phyloP scores from a whole-genome alignment of 2,888 invertebrate species.

The Platycheirus rosarum region DNA sequence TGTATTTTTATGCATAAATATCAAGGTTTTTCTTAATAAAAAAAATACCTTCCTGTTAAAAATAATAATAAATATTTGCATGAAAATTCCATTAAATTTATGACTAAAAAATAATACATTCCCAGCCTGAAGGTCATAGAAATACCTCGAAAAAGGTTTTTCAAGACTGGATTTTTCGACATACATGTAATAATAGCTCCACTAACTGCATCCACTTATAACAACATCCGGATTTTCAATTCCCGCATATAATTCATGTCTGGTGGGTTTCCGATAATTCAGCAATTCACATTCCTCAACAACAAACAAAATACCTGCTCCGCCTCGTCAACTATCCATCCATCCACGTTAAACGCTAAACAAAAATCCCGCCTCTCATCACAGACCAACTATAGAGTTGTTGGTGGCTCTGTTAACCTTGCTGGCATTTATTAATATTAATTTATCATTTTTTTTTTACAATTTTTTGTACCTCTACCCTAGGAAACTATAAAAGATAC shows the following conservation, averaged over 20 bases:
- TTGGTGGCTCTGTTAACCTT: constrained; percentile 47
- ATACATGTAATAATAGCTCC: background rate
- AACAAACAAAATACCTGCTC: background rate
- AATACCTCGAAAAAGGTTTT: constrained; percentile 1
- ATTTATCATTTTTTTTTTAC: constrained; percentile 13
- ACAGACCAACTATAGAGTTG: background rate
- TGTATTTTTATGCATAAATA: too few species aligned
- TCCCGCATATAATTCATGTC: constrained; percentile 17
- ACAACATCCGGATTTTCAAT: constrained; percentile 1
- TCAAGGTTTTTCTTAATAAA: too few species aligned
- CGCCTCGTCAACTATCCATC: background rate
- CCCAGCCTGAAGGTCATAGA: constrained; percentile 11
- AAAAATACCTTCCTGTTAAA: too few species aligned
- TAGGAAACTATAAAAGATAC: background rate
- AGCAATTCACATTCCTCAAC: constrained; percentile 41
- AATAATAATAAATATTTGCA: too few species aligned
- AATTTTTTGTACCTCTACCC: constrained; percentile 15
- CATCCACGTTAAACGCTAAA: constrained; percentile 19
- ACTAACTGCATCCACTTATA: constrained; percentile 16
- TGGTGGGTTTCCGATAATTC: constrained; percentile 38
- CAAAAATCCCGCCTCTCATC: constrained; percentile 20
- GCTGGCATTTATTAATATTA: constrained; percentile 46
- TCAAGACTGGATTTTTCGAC: constrained; percentile 7
- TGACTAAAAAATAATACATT: too few species aligned
- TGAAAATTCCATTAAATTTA: too few species aligned